phyloP scores from a whole-genome alignment of 2,113 vertebrate species.

The Climacteris rufus region DNA sequence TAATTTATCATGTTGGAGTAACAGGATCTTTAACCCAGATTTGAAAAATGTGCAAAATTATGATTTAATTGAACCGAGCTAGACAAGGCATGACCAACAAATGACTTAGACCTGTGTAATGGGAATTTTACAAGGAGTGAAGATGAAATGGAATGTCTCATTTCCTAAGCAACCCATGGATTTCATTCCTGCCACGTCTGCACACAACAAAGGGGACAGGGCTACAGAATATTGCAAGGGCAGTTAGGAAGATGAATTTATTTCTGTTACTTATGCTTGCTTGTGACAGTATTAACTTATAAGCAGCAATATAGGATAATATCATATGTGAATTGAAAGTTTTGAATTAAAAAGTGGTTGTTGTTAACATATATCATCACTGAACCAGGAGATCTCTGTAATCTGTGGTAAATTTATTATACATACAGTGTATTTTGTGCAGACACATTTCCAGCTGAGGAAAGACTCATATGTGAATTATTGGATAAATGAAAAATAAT shows the following conservation, averaged over 20 bases:
- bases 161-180: neutral
- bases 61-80: neutral
- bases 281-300: neutral
- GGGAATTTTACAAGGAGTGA: neutral
- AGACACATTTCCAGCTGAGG: neutral
- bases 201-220: neutral
- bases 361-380: neutral
- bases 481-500: neutral
- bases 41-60: slow-evolving; percentile 21
- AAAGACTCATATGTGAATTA: neutral
- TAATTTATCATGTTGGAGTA: neutral
- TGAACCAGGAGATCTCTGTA: neutral
- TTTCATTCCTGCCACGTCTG: neutral
- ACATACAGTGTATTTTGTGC: neutral
- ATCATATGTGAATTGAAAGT: neutral
- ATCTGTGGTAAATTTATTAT: neutral
- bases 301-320: neutral
- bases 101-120: neutral
- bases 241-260: neutral
- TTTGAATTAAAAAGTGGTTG: neutral
- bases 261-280: neutral
- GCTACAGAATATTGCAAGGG: neutral
- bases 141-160: neutral
- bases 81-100: neutral
- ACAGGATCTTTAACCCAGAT: neutral